Evolutionary conservation across 1,140 invertebrate genomes (phyloP), one percentile per base, ranked within the genome.

Genomic region (Atta texana): DNA sequence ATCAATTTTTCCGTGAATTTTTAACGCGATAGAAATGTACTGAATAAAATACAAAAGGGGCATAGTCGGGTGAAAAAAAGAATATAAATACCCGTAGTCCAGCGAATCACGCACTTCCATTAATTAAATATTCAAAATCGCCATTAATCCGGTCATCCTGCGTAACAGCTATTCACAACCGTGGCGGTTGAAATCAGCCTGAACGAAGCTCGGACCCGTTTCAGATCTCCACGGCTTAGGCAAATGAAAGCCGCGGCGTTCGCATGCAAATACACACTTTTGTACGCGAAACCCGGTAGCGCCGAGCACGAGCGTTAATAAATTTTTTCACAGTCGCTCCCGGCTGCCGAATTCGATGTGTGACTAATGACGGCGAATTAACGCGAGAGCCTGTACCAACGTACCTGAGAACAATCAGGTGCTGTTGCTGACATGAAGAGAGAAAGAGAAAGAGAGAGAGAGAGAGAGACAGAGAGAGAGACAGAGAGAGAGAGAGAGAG

Each of bases 41-140:
- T 7, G n/a, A 44, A 86, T 51, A 82, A 82, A 86, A 86, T 14
- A 82, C n/a, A 82, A 71, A 71, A 12, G 80, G 14, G 28, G n/a
- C 12, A 69, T 21, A 63, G 31, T 18, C 61, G 51, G 71, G 14
- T 14, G 61, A 84, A 89, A 68, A 68, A 68, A 77, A 66, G 55
- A 75, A 61, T 82, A 86, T 49, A 88, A 85, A 71, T 68, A 59
- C n/a, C 61, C 63, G 39, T 16, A 51, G 57, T 86, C 76, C 68
- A 64, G 82, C 24, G 57, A 59, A 75, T 57, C 71, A 66, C 75
- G 80, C 86, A 89, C 86, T 89, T 87, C 72, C 87, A 91, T 88
- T 91, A 91, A 93, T 93, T 91, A 91, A 91, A 92, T 93, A 93
- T 93, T 93, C 92, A 93, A 91, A 93, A 93, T 92, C 87, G 84